phyloP scores from a whole-genome alignment of 2,888 invertebrate species.

The Oscheius onirici region DNA sequence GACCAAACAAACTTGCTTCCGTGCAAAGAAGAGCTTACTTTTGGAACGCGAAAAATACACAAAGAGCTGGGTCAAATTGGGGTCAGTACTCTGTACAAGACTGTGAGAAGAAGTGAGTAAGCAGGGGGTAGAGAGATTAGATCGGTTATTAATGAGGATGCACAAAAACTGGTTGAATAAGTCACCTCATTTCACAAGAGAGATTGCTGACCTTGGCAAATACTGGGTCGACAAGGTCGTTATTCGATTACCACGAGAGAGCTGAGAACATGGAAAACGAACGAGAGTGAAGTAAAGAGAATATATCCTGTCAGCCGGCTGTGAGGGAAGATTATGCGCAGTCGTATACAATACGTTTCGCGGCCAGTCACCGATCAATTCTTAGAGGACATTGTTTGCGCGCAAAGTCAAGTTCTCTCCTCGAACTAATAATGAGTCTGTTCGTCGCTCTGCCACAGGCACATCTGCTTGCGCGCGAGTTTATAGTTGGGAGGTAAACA shows the following conservation, averaged over 20 bases:
- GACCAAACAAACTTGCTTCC: conserved; percentile 14
- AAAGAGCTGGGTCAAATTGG: not conserved
- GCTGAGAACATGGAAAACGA: not conserved
- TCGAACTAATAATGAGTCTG: conserved; percentile 21
- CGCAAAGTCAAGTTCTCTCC: conserved; percentile 30
- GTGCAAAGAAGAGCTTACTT: conserved; percentile 2
- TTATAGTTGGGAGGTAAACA: not conserved
- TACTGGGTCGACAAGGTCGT: conserved; percentile 15
- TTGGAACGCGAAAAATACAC: not conserved
- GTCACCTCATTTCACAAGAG: conserved; percentile 4
- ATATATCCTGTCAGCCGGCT: conserved; percentile 10
- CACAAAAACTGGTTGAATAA: not conserved
- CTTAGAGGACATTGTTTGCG: conserved; percentile 37
- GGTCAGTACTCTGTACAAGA: not conserved
- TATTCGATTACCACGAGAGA: conserved; percentile 24
- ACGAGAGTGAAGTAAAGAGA: not conserved
- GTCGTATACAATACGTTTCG: conserved; percentile 29
- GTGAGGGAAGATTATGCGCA: conserved; percentile 27
- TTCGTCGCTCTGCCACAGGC: conserved; percentile 2
- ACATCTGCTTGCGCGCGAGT: not conserved
- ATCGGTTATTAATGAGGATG: not conserved
- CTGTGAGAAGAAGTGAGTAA: not conserved
- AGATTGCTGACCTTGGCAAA: conserved; percentile 21
- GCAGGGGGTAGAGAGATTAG: not conserved
- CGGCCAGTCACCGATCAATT: conserved; percentile 33